These are phyloP conservation scores for Cheiracanthium punctorium DNA, from an alignment of 2,888 invertebrate species.

Conservation along the genomic window DNA sequence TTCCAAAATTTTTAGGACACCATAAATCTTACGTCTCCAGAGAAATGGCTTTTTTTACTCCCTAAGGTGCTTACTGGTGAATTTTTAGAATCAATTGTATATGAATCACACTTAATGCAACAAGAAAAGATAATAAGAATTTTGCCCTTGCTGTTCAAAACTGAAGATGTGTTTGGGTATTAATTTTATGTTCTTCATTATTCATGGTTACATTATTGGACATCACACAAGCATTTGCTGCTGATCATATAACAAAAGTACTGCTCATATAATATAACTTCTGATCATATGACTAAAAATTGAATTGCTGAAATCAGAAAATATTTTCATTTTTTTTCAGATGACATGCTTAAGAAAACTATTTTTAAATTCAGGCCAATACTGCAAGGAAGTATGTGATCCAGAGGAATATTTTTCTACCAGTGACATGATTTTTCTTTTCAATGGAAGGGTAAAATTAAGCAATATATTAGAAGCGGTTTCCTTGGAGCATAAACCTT, in stretches of 20 bases:
- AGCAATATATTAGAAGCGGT: not conserved
- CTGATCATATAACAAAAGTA: not conserved
- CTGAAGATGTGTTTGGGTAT: not conserved
- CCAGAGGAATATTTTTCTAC: constrained; percentile 2
- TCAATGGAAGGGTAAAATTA: constrained; percentile 7
- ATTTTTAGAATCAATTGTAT: not conserved
- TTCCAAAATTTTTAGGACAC: not conserved
- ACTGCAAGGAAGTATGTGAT: constrained; percentile 1
- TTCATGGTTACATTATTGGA: not conserved
- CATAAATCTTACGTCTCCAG: not conserved
- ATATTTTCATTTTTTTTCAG: constrained; percentile 1
- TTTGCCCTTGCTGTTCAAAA: not conserved
- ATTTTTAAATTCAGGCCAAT: not conserved
- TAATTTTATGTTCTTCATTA: not conserved
- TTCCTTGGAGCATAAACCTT: not conserved
- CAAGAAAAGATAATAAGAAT: not conserved
- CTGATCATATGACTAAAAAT: constrained; percentile 6
- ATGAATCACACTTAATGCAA: not conserved
- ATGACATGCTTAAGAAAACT: not conserved
- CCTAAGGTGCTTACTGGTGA: not conserved
- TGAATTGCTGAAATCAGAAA: constrained; percentile 7
- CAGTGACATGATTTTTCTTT: not conserved
- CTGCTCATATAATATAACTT: too few relatives aligned
- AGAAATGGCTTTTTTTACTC: not conserved
- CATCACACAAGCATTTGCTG: not conserved